Conservation (phyloP, 2,113 vertebrate genomes). For the Ceyx margarethae region DNA sequence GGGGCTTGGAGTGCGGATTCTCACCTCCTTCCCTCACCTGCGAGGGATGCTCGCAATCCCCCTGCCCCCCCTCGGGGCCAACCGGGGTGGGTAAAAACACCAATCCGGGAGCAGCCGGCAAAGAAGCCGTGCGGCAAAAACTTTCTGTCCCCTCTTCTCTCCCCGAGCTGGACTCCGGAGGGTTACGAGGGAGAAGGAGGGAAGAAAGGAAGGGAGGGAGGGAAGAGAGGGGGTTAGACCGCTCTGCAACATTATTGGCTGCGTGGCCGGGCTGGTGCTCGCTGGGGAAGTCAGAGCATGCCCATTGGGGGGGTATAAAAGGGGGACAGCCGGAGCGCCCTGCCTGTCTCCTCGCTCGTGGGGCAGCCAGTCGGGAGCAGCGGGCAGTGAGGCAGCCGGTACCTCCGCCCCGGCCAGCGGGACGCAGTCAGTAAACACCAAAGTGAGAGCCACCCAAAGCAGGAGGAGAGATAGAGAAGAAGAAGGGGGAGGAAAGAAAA, state of each 20-base stretch:
- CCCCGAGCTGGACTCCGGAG: conserved; percentile 55
- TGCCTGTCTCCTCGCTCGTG: conserved; percentile 66
- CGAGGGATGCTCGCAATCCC: background rate
- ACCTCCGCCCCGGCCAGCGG: conserved; percentile 3
- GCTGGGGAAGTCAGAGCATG: conserved; percentile 65
- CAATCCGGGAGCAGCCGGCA: background rate
- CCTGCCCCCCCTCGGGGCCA: too few species aligned
- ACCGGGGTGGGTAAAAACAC: background rate
- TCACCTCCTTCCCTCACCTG: conserved; percentile 35
- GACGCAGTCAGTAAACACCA: conserved; percentile 46
- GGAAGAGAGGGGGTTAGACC: conserved; percentile 67
- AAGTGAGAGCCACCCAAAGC: conserved; percentile 56
- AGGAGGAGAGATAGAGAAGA: background rate
- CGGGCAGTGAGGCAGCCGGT: conserved; percentile 17
- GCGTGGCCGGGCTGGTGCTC: conserved; percentile 69
- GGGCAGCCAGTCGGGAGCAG: conserved; percentile 60
- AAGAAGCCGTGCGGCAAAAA: conserved; percentile 26
- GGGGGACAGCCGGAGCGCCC: conserved; percentile 49
- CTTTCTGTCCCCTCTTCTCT: conserved; percentile 31
- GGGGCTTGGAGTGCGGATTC: background rate
- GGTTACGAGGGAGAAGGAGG: conserved; percentile 63
- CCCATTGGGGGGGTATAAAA: conserved; percentile 72
- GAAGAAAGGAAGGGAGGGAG: conserved; percentile 54
- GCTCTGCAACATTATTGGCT: conserved; percentile 75
- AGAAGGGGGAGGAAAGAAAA: background rate